Evolutionary conservation across 2,888 invertebrate genomes (phyloP), one percentile per base, ranked within the genome.

Genomic region (Crocallis elinguaria): DNA sequence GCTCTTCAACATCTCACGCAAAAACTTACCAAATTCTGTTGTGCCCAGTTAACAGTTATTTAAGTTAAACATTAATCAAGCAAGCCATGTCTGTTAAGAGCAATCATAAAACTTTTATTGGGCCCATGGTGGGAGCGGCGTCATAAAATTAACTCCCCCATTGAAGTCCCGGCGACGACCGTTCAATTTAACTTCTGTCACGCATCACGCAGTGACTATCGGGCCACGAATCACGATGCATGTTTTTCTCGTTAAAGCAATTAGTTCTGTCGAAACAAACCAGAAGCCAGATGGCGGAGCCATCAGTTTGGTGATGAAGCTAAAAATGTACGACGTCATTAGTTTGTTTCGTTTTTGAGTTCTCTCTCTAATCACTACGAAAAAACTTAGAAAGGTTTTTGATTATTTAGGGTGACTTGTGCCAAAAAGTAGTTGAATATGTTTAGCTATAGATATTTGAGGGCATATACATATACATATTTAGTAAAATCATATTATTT

Each of bases 221-320:
- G 60, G 16, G n/a, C n/a, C n/a, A n/a, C n/a, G n/a, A n/a, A n/a
- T n/a, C 1, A 19, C 33, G 43, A 51, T 64, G 76, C 79, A 79
- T 81, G 85, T 66, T 74, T 62, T 66, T 70, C 62, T 79, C 79
- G 78, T 84, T 79, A 79, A 67, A 66, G 59, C 78, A 81, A 83
- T 84, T 83, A 78, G 73, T 71, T 66, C 60, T 65, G 63, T 69
- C 61, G 59, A 57, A 52, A 45, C 49, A 33, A 23, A 32, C n/a
- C 21, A 16, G 38, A 21, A 23, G 30, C 35, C 48, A 55, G 44
- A 49, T 49, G 54, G 27, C 35, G 9, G 9, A 21, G 13, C 45
- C 35, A 51, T 51, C 43, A 23, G n/a, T 9, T 41, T n/a, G 29
- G 3, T 19, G 29, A 19, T 25, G 25, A 0, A 17, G 12, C 29